Percentiles rank a stretch among this genome's conserved stretches.
Evolutionary conservation across 1,140 invertebrate genomes (phyloP).

Genomic region (Argopecten irradians): DNA sequence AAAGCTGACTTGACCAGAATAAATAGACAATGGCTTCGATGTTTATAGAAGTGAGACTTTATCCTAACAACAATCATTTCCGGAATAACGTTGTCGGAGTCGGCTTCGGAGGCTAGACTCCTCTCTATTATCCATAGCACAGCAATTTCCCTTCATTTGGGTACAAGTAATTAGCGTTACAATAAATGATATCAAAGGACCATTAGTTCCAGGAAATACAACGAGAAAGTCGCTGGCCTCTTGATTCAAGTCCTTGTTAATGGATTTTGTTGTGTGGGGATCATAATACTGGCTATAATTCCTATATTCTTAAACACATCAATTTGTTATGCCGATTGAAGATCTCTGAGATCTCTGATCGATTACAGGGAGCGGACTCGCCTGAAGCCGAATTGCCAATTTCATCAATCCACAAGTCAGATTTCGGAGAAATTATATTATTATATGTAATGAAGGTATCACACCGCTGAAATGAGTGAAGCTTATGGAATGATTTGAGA

Average conservation of each 20-base stretch:
- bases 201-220: slow-evolving; percentile 32
- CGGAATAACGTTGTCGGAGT: slow-evolving; percentile 11
- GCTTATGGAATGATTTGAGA: not conserved
- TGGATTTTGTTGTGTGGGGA: not conserved
- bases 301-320: slow-evolving; percentile 12
- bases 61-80: slow-evolving; percentile 28
- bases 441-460: not conserved
- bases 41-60: slow-evolving; percentile 13
- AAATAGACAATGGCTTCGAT: not conserved
- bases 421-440: not conserved
- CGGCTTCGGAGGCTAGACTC: not conserved
- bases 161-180: not conserved
- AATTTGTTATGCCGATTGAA: not conserved
- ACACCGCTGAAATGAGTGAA: not conserved
- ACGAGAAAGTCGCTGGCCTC: slow-evolving; percentile 19
- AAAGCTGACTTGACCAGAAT: not conserved
- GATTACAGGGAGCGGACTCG: not conserved
- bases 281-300: not conserved
- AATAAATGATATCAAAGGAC: slow-evolving; percentile 26
- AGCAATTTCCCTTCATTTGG: slow-evolving; percentile 29
- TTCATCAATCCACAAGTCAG: slow-evolving; percentile 14
- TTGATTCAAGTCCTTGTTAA: slow-evolving; percentile 22
- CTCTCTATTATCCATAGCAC: not conserved
- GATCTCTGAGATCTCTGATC: not conserved
- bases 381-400: not conserved